phyloP scores from a whole-genome alignment of 1,140 invertebrate species.

The Apis mellifera region DNA sequence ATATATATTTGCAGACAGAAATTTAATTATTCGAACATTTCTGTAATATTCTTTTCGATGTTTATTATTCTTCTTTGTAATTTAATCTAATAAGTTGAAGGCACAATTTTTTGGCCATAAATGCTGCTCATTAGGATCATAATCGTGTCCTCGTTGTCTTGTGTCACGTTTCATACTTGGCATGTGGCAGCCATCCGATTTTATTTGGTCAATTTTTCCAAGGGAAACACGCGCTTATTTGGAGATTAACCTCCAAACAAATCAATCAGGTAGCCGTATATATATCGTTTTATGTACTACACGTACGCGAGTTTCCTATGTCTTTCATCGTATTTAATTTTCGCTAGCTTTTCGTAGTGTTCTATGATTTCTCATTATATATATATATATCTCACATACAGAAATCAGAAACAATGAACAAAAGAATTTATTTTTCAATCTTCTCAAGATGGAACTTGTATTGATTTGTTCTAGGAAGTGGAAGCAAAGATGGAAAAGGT shows the following conservation, averaged over 20 bases:
- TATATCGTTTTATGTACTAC: not conserved
- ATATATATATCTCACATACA: too few species aligned
- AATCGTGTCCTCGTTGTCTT: not conserved
- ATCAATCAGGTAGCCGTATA: not conserved
- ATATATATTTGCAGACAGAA: not conserved
- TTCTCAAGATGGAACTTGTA: slow-evolving; percentile 1
- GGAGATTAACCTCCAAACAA: not conserved
- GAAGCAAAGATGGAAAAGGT: slow-evolving; percentile 85
- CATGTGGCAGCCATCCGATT: not conserved
- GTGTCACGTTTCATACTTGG: not conserved
- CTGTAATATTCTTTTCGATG: too few species aligned
- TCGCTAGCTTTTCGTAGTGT: not conserved
- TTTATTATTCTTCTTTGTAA: not conserved
- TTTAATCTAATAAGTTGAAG: not conserved
- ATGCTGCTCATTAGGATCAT: not conserved
- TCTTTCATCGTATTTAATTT: not conserved
- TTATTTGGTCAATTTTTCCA: slow-evolving; percentile 31
- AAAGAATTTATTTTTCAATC: not conserved
- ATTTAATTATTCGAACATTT: not conserved
- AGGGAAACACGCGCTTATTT: not conserved
- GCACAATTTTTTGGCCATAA: not conserved
- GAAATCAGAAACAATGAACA: too few species aligned
- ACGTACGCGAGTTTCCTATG: not conserved
- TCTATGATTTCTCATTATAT: not conserved
- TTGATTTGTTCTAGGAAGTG: slow-evolving; percentile 84